Base-by-base conservation (phyloP, 2,888 invertebrate genomes). In the Catonia carolina region DNA sequence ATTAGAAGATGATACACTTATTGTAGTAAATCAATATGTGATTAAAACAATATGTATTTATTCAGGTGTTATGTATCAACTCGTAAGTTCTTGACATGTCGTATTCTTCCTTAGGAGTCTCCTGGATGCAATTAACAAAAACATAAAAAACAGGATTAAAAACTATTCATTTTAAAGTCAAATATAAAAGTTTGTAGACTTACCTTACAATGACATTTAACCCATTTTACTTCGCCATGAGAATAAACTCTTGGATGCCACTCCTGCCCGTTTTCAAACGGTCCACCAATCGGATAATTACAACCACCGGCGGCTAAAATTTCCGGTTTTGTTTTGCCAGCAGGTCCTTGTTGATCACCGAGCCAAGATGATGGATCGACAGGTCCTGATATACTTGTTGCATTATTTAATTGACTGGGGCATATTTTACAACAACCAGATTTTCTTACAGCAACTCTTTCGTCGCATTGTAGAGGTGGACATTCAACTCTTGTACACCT, bases 161-260 rank as follows among this genome's bases (percentile, higher is more conserved):
- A n/a, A n/a, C n/a, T n/a, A n/a, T n/a, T n/a, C n/a, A n/a, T n/a
- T n/a, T n/a, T n/a, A n/a, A n/a, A n/a, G n/a, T n/a, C n/a, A n/a
- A n/a, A n/a, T n/a, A n/a, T n/a, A n/a, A n/a, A n/a, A n/a, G n/a
- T n/a, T n/a, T n/a, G n/a, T n/a, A n/a, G 51, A 68, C 77, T 78
- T 74, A 93, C 93, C 82, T 89, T 87, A 81, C 95, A 95, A 66
- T 85, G 82, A 72, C 95, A 95, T 65, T 86, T 86, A 70, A 94
- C 86, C 73, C 94, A 95, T 72, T 89, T 84, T 71, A 67, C 61
- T 55, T 65, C 65, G 18, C 66, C 93, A 67, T 91, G 86, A 14
- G 92, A 89, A 67, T 86, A 86, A 64, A 95, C 81, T 17, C 85
- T 81, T 1, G 94, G 94, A 75, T 93, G 91, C 80, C 91, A 95